Base-by-base conservation (phyloP, 2,113 vertebrate genomes). In the Scolopax mira region DNA sequence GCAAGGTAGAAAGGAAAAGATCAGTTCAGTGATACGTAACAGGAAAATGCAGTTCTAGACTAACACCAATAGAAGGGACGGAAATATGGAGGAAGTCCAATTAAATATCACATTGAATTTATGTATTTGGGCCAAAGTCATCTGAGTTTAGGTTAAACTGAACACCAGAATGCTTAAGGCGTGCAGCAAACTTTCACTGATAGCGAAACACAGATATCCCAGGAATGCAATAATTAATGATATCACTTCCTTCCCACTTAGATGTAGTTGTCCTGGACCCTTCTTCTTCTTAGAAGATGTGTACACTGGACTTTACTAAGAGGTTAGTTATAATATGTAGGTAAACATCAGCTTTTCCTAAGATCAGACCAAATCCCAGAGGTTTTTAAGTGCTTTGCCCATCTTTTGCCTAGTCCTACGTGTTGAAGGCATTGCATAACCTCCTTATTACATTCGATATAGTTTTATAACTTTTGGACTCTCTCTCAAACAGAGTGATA, bases 1-100 rank as follows among this genome's bases (percentile, higher is more conserved):
- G 7, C 55, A 65, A 79, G n/a, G 31, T 83, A 89, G 54, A 90
- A 95, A 84, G 65, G 9, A 90, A 67, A 85, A 75, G 42, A 69
- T 79, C 55, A 54, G 22, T 87, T 91, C 44, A 46, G 16, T 81
- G 48, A 65, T 48, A 95, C 28, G 54, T 30, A 62, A 84, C 17
- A 86, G 44, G 51, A 46, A 88, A 88, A 85, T 24, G 4, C 37
- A 94, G 49, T 49, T 90, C 46, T 80, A 64, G 35, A 71, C 17
- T 86, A 52, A 55, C 15, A 46, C 5, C 51, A 71, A 37, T 60
- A 44, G 22, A 66, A 94, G 3, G 14, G 30, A 71, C 42, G 23
- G 33, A 85, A 93, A 58, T 71, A 78, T 58, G 52, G 79, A 65
- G 42, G 46, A 79, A 79, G 11, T 77, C 46, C 28, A 42, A 83